Evolutionary conservation across 2,797 vertebrate genomes (phyloP).

Genomic region (Ctenochaetus hawaiiensis): DNA sequence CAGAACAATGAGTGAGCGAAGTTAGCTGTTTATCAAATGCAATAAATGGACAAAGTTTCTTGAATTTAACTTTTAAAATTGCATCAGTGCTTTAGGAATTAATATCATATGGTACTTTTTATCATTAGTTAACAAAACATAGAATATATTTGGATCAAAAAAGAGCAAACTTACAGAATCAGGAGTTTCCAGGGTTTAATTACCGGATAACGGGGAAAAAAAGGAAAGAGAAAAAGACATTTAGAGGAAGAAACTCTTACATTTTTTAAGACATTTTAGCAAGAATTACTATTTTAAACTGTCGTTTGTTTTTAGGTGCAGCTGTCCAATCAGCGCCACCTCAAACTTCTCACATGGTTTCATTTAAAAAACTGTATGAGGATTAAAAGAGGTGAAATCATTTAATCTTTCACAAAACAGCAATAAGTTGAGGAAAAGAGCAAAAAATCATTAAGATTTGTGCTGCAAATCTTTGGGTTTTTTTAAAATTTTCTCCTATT

Average conservation of each 20-base stretch:
- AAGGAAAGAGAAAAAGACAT: neutral
- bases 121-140: neutral
- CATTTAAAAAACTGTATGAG: no score
- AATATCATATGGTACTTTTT: neutral
- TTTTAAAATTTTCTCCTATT: no score
- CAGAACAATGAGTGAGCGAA: neutral
- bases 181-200: neutral
- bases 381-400: no score
- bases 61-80: neutral
- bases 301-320: no score
- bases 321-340: no score
- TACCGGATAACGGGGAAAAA: neutral
- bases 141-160: neutral
- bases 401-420: no score
- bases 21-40: neutral
- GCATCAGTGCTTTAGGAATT: neutral
- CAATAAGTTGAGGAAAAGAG: no score
- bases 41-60: neutral
- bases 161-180: slow-evolving; percentile 20
- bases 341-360: no score
- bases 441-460: no score
- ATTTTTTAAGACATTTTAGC: no score
- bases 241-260: neutral
- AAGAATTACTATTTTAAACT: no score
- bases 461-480: no score